Base-by-base conservation (phyloP, 2,888 invertebrate genomes). In the Mylabris sibirica region DNA sequence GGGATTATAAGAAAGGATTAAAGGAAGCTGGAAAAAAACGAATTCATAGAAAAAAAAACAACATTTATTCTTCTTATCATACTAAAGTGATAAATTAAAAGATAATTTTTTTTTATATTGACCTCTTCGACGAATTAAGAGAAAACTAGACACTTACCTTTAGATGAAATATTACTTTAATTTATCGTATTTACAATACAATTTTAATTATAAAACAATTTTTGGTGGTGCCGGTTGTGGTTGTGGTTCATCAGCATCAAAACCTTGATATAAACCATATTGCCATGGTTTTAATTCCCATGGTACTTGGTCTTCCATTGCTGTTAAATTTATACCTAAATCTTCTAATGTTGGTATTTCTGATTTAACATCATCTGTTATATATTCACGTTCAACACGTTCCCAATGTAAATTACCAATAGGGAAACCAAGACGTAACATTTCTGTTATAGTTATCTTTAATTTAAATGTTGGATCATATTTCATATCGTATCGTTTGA, bases 311-410 rank as follows among this genome's bases (percentile, higher is more conserved):
- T 92, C 89, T 84, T 96, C 96, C 87, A 97, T 89, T 2, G 86
- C 81, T 0, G 92, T 93, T 65, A 94, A 87, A 41, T 85, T 86
- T 2, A 98, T 90, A 17, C 96, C 97, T 72, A 98, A 89, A 87
- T 98, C 98, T 84, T 95, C 94, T 65, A 98, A 85, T 0, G 93
- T 94, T 2, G 94, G 95, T 26, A 93, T 80, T 44, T 88, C 88
- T 8, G 82, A 81, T 3, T 88, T 77, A 0, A 93, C 87, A 8
- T 84, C 84, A 81, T 98, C 98, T 0, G 92, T 90, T 5, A 92
- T 88, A 74, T 90, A 89, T 84, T 97, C 97, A 85, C 89, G 89
- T 86, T 97, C 97, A 60, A 97, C 81, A 69, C 90, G 89, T 79
- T 97, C 96, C 90, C 92, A 90, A 77, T 91, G 91, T 61, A 96